Evolutionary conservation across 2,113 vertebrate species (phyloP).

Genomic region (Collichthys lucidus): DNA sequence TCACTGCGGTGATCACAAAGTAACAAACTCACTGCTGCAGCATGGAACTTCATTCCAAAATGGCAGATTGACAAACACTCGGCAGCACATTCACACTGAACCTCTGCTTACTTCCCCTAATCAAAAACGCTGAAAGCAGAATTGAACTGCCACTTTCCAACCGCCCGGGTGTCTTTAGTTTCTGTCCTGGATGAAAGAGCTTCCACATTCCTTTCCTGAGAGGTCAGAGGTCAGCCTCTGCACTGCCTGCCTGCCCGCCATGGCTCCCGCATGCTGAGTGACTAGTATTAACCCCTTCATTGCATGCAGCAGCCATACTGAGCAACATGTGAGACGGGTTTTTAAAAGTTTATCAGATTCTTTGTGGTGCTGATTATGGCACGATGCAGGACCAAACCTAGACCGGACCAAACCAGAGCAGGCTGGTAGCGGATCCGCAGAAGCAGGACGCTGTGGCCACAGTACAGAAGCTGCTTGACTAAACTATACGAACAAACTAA

Average conservation of each 20-base stretch:
- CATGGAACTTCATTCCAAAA: conserved; percentile 58
- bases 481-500: conserved; percentile 68
- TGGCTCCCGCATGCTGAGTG: conserved; percentile 78
- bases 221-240: conserved; percentile 84
- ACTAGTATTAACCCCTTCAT: conserved; percentile 78
- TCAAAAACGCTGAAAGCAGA: conserved; percentile 67
- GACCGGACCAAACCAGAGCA: not conserved
- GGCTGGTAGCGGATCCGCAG: not conserved
- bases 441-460: conserved; percentile 24
- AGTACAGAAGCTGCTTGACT: conserved; percentile 30
- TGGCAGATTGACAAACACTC: conserved; percentile 60
- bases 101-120: conserved; percentile 62
- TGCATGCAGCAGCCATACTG: conserved; percentile 31
- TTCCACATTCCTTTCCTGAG: conserved; percentile 86
- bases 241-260: conserved; percentile 74
- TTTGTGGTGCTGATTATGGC: not conserved
- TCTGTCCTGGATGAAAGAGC: conserved; percentile 86
- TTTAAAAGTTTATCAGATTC: conserved; percentile 13
- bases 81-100: conserved; percentile 39
- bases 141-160: conserved; percentile 73
- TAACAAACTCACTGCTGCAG: conserved; percentile 16
- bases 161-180: conserved; percentile 81
- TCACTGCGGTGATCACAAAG: conserved; percentile 33
- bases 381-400: not conserved
- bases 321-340: not conserved